A percentile compares a stretch with the other conserved stretches of the same genome.
Evolutionary conservation across 2,888 invertebrate genomes (phyloP).

Genomic region (Acleris cristana): DNA sequence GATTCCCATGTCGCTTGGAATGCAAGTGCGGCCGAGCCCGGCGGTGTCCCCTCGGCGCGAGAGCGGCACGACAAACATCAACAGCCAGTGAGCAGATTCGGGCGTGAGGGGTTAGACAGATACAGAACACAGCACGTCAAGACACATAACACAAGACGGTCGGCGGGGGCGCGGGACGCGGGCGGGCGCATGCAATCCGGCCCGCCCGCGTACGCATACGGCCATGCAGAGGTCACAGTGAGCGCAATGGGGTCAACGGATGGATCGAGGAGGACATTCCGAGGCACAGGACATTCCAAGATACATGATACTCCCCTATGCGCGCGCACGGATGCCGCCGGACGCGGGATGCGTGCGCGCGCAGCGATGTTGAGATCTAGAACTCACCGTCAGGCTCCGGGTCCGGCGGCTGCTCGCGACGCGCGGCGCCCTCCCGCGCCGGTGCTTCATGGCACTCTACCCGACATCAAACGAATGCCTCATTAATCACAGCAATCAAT

Average conservation of each 20-base stretch:
- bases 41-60: constrained; percentile 63
- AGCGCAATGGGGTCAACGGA: constrained; percentile 74
- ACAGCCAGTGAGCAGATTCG: constrained; percentile 67
- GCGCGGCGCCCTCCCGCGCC: constrained; percentile 41
- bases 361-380: constrained; percentile 84
- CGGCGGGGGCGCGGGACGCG: constrained; percentile 60
- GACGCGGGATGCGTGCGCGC: constrained; percentile 67
- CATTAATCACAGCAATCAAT: constrained; percentile 49
- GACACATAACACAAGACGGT: constrained; percentile 81
- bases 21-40: constrained; percentile 76
- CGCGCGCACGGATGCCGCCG: constrained; percentile 70
- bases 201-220: constrained; percentile 69
- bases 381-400: constrained; percentile 73
- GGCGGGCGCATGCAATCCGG: constrained; percentile 74
- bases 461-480: constrained; percentile 57
- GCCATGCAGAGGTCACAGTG: constrained; percentile 78
- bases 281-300: constrained; percentile 85
- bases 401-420: constrained; percentile 47
- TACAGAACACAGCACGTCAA: constrained; percentile 81
- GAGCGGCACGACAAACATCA: constrained; percentile 63
- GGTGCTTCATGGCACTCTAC: constrained; percentile 64
- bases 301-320: constrained; percentile 84
- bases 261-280: constrained; percentile 84
- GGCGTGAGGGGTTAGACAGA: constrained; percentile 68
- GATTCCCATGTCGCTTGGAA: constrained; percentile 84